Conservation (phyloP, 2,888 invertebrate species). For the Venusia cambrica region DNA sequence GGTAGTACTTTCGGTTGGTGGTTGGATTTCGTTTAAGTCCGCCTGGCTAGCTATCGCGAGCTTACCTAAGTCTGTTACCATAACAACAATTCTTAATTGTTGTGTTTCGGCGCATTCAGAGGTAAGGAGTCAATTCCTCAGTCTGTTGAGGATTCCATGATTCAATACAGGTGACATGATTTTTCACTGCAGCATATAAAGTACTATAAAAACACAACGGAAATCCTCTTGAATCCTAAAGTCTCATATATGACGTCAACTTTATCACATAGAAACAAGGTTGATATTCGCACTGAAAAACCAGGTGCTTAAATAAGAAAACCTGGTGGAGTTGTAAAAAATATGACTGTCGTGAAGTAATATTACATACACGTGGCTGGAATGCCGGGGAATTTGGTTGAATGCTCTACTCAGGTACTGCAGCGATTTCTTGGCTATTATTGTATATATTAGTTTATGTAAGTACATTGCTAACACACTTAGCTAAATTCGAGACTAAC, state of each 20-base stretch:
- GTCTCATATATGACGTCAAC: constrained; percentile 1
- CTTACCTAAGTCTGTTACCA: too few species aligned
- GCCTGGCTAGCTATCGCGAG: too few species aligned
- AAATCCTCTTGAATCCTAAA: constrained; percentile 32
- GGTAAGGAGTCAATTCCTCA: too few species aligned
- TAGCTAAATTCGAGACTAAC: too few species aligned
- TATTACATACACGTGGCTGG: constrained; percentile 40
- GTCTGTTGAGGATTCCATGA: constrained; percentile 27
- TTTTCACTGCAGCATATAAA: constrained; percentile 37
- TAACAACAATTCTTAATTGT: too few species aligned
- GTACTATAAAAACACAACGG: constrained; percentile 39
- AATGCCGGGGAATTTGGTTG: constrained; percentile 26
- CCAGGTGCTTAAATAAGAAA: constrained; percentile 16
- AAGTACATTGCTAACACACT: too few species aligned
- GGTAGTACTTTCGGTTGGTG: too few species aligned
- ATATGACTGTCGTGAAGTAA: constrained; percentile 45
- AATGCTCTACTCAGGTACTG: too few species aligned
- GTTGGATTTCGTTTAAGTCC: too few species aligned
- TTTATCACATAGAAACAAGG: constrained; percentile 16
- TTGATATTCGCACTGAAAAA: constrained; percentile 13
- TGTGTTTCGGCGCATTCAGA: too few species aligned
- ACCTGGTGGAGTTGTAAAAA: constrained; percentile 41
- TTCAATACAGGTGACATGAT: constrained; percentile 30
- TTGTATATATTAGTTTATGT: too few species aligned
- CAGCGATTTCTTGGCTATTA: too few species aligned